Evolutionary conservation across 1,140 invertebrate species (phyloP).

Genomic region (Steinernema feltiae): DNA sequence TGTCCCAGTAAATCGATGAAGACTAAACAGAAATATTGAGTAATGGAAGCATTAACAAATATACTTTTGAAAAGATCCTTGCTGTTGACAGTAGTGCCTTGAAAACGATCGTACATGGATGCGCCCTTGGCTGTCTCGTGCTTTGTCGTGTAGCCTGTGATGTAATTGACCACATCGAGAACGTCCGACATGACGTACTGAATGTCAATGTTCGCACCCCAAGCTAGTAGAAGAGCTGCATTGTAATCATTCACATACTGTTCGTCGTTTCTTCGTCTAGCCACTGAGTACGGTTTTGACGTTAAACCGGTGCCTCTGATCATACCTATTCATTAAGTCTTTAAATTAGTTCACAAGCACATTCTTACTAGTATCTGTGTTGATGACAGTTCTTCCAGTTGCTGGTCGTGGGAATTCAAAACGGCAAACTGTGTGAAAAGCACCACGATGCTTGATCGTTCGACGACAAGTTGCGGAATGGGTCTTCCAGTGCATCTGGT

Average conservation of each 20-base stretch:
- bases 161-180: constrained; percentile 10
- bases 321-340: not conserved
- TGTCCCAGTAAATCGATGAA: not conserved
- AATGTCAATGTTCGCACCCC: constrained; percentile 1
- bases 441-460: not conserved
- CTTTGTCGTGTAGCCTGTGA: constrained; percentile 15
- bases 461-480: not conserved
- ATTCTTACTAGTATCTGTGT: not conserved
- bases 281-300: not conserved
- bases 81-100: not conserved
- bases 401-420: not conserved
- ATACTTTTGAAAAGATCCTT: not conserved
- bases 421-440: not conserved
- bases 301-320: not conserved
- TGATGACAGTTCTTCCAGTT: not conserved
- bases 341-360: not conserved
- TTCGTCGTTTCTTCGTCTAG: not conserved
- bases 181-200: not conserved
- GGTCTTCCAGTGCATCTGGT: not conserved
- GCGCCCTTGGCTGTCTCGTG: not conserved
- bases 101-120: not conserved
- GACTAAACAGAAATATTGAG: too few species aligned
- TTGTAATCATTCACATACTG: constrained; percentile 13
- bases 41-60: too few species aligned
- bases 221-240: not conserved